Conservation (phyloP, 30 jellyfish, hydroid and myxozoan species). For the Turritopsis rubra region DNA sequence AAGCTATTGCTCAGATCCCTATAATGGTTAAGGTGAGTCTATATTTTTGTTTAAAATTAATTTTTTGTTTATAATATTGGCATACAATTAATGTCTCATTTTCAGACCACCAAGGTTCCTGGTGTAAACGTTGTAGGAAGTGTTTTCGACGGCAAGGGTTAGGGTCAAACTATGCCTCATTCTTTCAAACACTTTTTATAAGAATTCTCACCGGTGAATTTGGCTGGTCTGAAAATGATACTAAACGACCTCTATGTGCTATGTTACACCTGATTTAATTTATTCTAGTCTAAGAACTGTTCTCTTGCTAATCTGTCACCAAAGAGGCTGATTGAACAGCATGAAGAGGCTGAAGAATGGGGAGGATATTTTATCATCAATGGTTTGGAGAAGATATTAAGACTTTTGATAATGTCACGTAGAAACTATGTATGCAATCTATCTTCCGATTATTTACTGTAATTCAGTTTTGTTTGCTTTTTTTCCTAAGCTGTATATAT, state of each 20-base stretch:
- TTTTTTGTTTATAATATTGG: not conserved
- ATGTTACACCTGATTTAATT: not conserved
- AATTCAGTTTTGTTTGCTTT: not conserved
- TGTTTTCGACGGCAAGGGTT: no score
- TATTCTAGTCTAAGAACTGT: slow-evolving; percentile 72
- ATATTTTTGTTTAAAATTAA: not conserved
- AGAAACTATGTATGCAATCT: slow-evolving; percentile 73
- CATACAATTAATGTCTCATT: not conserved
- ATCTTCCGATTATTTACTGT: not conserved
- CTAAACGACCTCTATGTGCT: no score
- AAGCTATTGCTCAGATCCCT: slow-evolving; percentile 71
- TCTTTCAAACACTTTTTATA: no score
- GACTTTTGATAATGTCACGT: slow-evolving; percentile 87
- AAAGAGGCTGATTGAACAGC: slow-evolving; percentile 55
- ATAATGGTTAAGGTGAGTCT: slow-evolving; percentile 81
- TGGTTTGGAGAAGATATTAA: slow-evolving; percentile 85
- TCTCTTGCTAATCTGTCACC: slow-evolving; percentile 70
- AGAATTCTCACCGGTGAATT: slow-evolving; percentile 1
- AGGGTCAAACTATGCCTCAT: no score
- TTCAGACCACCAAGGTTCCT: no score
- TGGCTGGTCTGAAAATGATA: not conserved
- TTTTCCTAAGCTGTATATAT: not conserved
- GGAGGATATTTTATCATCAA: slow-evolving; percentile 91
- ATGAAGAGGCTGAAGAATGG: slow-evolving; percentile 95
- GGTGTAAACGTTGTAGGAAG: no score